Evolutionary conservation across 2,113 vertebrate genomes (phyloP).

Genomic region (Notarius quadriscutis): DNA sequence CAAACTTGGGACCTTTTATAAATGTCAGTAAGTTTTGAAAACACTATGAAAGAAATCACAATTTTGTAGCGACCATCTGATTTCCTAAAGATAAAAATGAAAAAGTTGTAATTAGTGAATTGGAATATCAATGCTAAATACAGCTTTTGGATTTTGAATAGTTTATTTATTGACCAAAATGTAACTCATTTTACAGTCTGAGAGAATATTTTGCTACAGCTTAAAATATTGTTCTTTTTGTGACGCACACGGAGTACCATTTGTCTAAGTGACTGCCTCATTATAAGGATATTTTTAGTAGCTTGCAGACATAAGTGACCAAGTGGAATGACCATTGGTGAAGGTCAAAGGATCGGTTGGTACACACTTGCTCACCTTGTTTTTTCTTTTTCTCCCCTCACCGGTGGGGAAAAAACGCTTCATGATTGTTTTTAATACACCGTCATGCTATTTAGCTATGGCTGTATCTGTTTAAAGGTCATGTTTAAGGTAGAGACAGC

Average conservation of each 20-base stretch:
- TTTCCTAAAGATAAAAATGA: too few relatives aligned
- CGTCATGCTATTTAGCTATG: neutral
- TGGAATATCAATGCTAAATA: too few relatives aligned
- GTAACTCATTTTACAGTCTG: neutral
- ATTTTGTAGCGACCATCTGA: too few relatives aligned
- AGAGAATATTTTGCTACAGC: neutral
- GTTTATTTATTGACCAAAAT: too few relatives aligned
- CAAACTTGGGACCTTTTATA: too few relatives aligned
- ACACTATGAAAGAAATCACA: too few relatives aligned
- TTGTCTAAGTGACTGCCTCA: slow-evolving; percentile 28
- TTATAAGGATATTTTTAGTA: slow-evolving; percentile 42
- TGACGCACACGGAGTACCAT: neutral
- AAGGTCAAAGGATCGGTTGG: slow-evolving; percentile 21
- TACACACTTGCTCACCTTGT: neutral
- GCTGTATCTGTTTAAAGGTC: neutral
- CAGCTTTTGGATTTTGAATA: too few relatives aligned
- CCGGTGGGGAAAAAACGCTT: neutral
- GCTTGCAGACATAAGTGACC: neutral
- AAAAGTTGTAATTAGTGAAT: too few relatives aligned
- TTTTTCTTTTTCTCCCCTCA: neutral
- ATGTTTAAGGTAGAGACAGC: neutral
- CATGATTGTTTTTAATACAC: neutral
- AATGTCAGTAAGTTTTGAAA: too few relatives aligned
- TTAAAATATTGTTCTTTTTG: neutral
- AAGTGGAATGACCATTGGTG: slow-evolving; percentile 14